A percentile compares a stretch with the other conserved stretches of the same genome.
phyloP scores from a whole-genome alignment of 2,113 vertebrate species.

The Pyxicephalus adspersus region DNA sequence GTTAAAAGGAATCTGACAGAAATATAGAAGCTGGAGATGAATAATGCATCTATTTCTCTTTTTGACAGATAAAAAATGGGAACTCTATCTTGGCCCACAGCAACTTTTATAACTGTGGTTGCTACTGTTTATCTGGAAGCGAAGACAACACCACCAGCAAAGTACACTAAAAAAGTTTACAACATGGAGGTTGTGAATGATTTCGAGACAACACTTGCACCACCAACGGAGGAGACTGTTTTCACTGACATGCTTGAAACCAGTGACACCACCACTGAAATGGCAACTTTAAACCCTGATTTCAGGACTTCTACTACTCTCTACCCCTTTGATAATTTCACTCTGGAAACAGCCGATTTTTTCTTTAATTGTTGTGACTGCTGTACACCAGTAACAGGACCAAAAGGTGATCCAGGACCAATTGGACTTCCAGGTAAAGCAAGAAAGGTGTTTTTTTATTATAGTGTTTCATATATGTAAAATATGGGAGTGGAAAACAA shows the following conservation, averaged over 20 bases:
- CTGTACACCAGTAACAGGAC: constrained; percentile 77
- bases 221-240: constrained; percentile 58
- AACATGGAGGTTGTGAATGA: constrained; percentile 60
- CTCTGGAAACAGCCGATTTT: constrained; percentile 83
- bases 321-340: constrained; percentile 82
- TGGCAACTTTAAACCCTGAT: constrained; percentile 52
- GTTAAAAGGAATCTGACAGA: constrained; percentile 26
- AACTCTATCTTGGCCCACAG: constrained; percentile 61
- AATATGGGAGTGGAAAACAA: no score
- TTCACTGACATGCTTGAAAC: constrained; percentile 53
- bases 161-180: constrained; percentile 83
- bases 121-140: constrained; percentile 55
- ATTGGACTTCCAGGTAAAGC: constrained; percentile 81
- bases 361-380: constrained; percentile 95
- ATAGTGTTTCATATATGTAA: no score
- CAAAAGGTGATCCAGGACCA: constrained; percentile 79
- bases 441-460: background rate
- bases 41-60: constrained; percentile 52
- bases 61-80: constrained; percentile 79
- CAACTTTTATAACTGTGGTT: constrained; percentile 62
- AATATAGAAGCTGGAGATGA: constrained; percentile 16
- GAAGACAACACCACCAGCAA: constrained; percentile 82
- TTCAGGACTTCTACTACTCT: constrained; percentile 65
- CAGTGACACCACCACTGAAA: constrained; percentile 5
- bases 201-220: constrained; percentile 56